Evolutionary conservation across 2,113 vertebrate genomes (phyloP).

Genomic region (Heterotis niloticus): DNA sequence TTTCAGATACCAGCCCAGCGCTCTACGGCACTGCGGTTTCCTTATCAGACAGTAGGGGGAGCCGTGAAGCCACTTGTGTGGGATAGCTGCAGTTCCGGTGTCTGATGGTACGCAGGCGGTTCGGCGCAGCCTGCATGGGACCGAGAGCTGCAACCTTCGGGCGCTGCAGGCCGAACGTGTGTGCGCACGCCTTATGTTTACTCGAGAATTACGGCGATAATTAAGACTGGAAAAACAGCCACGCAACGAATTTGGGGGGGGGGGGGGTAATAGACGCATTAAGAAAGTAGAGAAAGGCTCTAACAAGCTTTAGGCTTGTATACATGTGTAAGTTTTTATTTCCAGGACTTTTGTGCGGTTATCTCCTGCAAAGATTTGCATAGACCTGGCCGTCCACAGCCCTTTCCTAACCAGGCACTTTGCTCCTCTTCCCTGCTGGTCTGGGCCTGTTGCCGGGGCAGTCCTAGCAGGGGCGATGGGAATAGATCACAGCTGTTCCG

Average conservation of each 20-base stretch:
- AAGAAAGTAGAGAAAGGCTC: not conserved
- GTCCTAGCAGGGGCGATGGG: no score
- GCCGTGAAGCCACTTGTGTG: conserved; percentile 50
- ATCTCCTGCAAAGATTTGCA: no score
- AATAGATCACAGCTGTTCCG: no score
- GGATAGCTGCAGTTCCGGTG: not conserved
- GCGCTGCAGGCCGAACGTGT: not conserved
- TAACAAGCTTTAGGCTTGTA: not conserved
- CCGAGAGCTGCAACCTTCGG: not conserved
- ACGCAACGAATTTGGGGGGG: not conserved
- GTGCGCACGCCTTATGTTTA: conserved; percentile 6
- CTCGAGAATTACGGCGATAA: not conserved
- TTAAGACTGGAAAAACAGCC: not conserved
- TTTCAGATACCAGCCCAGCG: not conserved
- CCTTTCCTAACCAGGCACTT: no score
- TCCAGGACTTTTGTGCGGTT: no score
- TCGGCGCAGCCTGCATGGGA: not conserved
- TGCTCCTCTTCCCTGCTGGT: no score
- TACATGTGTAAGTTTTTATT: no score
- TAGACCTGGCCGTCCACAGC: no score
- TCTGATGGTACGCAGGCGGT: not conserved
- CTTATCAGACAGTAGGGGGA: conserved; percentile 55
- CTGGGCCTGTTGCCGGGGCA: no score
- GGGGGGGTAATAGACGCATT: not conserved
- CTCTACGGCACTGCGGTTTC: not conserved